Evolutionary conservation across 2,113 vertebrate genomes (phyloP).

Genomic region (Rhodinocichla rosea): DNA sequence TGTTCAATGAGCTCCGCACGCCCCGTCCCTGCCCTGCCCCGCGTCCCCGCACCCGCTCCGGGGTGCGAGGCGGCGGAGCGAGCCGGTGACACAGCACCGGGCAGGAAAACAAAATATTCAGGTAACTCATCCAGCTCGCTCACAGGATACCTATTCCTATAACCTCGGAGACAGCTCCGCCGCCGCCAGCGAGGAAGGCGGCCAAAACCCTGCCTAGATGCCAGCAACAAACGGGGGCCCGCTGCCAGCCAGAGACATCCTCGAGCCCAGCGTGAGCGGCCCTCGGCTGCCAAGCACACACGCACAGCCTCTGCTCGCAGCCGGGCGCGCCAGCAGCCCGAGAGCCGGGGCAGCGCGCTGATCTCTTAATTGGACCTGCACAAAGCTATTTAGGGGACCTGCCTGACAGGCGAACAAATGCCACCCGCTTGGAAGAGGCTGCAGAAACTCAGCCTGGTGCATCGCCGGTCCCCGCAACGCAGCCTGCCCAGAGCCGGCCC

Average conservation of each 20-base stretch:
- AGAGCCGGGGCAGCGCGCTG: background rate
- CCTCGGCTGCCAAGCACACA: constrained; percentile 24
- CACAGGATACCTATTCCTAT: background rate
- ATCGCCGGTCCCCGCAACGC: background rate
- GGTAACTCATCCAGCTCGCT: background rate
- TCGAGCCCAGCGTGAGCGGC: background rate
- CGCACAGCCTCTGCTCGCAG: background rate
- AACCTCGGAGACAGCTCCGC: background rate
- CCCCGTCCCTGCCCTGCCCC: background rate
- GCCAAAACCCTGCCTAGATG: constrained; percentile 47
- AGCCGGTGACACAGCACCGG: background rate
- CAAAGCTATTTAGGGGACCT: background rate
- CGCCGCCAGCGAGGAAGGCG: constrained; percentile 23
- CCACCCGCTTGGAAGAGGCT: background rate
- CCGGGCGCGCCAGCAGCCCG: background rate
- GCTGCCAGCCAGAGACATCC: constrained; percentile 24
- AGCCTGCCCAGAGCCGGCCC: background rate
- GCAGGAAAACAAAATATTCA: background rate
- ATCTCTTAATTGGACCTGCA: constrained; percentile 39
- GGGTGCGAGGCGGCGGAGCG: background rate
- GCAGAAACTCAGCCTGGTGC: background rate
- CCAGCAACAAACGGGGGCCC: constrained; percentile 17
- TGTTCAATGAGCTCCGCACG: fast-evolving
- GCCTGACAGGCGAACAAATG: background rate
- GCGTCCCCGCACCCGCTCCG: background rate